phyloP scores from a whole-genome alignment of 2,797 vertebrate genomes.

The Cossypha heuglini region DNA sequence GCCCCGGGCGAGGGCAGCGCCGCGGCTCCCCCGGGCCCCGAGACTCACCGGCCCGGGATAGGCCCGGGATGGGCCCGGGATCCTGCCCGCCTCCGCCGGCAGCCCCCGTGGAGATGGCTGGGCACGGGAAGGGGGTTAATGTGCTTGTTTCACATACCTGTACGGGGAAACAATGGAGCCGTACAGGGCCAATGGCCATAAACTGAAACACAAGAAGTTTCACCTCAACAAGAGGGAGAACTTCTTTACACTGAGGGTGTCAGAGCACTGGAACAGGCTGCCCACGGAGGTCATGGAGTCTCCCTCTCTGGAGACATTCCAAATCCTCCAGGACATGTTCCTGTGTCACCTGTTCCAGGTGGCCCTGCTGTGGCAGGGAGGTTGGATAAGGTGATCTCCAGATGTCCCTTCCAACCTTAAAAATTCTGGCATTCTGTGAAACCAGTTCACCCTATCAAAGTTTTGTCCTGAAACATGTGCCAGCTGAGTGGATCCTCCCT shows the following conservation, averaged over 20 bases:
- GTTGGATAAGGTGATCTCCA: background rate
- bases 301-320: background rate
- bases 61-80: background rate
- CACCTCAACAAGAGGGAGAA: background rate
- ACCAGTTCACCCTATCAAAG: background rate
- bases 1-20: background rate
- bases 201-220: background rate
- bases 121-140: background rate
- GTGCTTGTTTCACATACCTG: background rate
- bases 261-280: background rate
- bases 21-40: background rate
- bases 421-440: background rate
- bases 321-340: background rate
- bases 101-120: background rate
- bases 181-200: background rate
- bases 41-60: no score
- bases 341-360: background rate
- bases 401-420: background rate
- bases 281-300: background rate
- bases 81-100: background rate
- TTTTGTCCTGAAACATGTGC: background rate
- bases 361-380: background rate
- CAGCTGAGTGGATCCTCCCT: background rate
- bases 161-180: background rate
- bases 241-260: background rate